Evolutionary conservation across 2,888 invertebrate species (phyloP).

Genomic region (Hoplodrina ambigua): DNA sequence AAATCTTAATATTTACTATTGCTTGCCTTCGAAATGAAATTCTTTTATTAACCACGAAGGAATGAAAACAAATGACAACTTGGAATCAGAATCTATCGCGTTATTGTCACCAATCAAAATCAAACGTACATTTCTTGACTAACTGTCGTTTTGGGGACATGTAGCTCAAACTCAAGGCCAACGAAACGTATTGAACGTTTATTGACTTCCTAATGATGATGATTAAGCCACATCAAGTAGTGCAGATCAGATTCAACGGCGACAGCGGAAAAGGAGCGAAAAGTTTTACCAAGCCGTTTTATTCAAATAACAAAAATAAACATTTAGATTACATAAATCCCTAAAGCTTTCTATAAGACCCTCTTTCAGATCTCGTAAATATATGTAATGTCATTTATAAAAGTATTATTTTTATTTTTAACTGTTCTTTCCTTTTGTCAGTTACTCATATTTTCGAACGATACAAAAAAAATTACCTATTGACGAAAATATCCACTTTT

Average conservation of each 20-base stretch:
- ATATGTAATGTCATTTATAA: too few relatives aligned
- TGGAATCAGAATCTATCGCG: too few relatives aligned
- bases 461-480: too few relatives aligned
- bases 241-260: conserved; percentile 12
- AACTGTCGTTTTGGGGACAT: background rate
- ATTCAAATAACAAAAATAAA: too few relatives aligned
- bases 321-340: too few relatives aligned
- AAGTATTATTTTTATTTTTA: too few relatives aligned
- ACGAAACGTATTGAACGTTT: conserved; percentile 20
- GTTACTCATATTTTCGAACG: background rate
- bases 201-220: conserved; percentile 31
- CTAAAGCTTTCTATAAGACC: too few relatives aligned
- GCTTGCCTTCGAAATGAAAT: too few relatives aligned
- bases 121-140: background rate
- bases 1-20: too few relatives aligned
- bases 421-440: background rate
- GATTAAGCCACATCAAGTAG: conserved; percentile 1
- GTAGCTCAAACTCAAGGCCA: background rate
- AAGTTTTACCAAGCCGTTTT: background rate
- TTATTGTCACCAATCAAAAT: background rate
- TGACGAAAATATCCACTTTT: too few relatives aligned
- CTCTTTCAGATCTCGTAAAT: background rate
- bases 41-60: background rate
- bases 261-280: background rate
- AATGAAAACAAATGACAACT: background rate